phyloP scores from a whole-genome alignment of 2,888 invertebrate species.

The Tuberolachnus salignus region DNA sequence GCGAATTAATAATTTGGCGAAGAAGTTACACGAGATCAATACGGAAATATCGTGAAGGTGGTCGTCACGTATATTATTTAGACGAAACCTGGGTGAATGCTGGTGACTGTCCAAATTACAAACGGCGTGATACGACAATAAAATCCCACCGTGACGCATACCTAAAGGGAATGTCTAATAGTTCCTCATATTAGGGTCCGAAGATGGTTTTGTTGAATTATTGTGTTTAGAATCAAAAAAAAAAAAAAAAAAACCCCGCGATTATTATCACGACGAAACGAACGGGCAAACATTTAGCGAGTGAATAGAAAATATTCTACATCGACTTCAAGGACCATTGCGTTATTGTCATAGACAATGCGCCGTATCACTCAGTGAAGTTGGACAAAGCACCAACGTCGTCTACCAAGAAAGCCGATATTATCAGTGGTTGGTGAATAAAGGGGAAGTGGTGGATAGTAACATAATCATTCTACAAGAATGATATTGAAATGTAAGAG shows the following conservation, averaged over 20 bases:
- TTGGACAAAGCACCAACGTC: conserved; percentile 17
- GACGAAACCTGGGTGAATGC: no score
- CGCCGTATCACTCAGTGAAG: conserved; percentile 33
- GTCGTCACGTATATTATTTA: no score
- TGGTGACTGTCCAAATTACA: no score
- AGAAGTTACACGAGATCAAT: no score
- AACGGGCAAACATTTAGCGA: no score
- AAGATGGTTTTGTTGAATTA: conserved; percentile 59
- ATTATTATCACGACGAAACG: conserved; percentile 52
- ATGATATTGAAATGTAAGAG: no score
- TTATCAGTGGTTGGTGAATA: conserved; percentile 43
- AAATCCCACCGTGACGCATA: conserved; percentile 35
- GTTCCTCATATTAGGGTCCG: conserved; percentile 39
- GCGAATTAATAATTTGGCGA: no score
- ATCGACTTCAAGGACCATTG: conserved; percentile 5
- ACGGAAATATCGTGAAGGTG: no score
- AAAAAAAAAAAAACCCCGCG: conserved; percentile 51
- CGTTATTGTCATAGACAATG: no score
- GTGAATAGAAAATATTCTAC: conserved; percentile 44
- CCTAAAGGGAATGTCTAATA: conserved; percentile 43
- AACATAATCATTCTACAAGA: no score
- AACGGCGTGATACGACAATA: conserved; percentile 1
- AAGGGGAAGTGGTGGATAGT: conserved; percentile 26
- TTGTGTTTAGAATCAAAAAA: conserved; percentile 58
- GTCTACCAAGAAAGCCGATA: conserved; percentile 19